Conservation (phyloP, 1,140 invertebrate species). For the Bursaphelenchus mucronatus region DNA sequence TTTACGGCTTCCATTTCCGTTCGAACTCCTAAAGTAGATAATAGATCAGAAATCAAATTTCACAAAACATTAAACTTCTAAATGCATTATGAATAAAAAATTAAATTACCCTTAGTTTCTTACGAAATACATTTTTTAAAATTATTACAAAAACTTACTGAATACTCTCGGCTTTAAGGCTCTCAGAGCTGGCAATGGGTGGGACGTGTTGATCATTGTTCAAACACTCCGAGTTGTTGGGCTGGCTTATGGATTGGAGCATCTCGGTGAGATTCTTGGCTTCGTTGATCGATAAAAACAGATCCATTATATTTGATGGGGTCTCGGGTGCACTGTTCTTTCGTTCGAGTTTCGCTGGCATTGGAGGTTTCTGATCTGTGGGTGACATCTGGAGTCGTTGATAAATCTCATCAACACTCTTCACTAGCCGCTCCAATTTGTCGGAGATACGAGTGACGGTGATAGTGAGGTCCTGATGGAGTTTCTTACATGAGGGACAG, state of each 20-base stretch:
- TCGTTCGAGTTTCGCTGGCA: not conserved
- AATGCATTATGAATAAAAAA: not conserved
- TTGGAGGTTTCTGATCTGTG: not conserved
- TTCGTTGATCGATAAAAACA: not conserved
- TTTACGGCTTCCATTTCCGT: conserved; percentile 28
- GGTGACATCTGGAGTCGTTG: conserved; percentile 2
- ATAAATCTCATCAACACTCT: conserved; percentile 24
- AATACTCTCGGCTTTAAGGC: conserved; percentile 8
- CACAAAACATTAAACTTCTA: not conserved
- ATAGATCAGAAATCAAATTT: not conserved
- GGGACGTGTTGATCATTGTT: not conserved
- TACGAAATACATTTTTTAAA: too few species aligned
- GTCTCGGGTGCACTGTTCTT: not conserved
- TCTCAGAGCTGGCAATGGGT: too few species aligned
- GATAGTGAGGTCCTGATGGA: conserved; percentile 18
- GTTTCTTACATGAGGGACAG: conserved; percentile 19
- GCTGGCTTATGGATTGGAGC: conserved; percentile 3
- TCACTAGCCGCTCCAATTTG: conserved; percentile 19
- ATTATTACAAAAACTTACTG: not conserved
- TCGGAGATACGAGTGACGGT: conserved; percentile 29
- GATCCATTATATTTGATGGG: not conserved
- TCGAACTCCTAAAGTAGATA: conserved; percentile 12
- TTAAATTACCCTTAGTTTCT: too few species aligned
- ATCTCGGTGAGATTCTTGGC: conserved; percentile 7
- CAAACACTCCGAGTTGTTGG: conserved; percentile 1